phyloP scores from a whole-genome alignment of 2,113 vertebrate genomes.

The Cinclus cinclus region DNA sequence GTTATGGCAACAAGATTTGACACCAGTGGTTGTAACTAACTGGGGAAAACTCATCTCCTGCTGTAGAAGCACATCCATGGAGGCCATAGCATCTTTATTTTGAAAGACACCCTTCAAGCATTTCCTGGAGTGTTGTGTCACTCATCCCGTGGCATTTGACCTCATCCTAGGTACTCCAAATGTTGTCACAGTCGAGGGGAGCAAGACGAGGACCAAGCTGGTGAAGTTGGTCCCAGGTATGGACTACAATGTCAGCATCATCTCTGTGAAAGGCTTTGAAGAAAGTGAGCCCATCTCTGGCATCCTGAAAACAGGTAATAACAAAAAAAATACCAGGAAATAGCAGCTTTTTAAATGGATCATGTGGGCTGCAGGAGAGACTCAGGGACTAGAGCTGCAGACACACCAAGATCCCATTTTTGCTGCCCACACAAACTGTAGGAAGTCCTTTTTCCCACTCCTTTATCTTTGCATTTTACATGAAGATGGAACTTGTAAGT shows the following conservation, averaged over 20 bases:
- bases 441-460: neutral
- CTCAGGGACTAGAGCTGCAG: neutral
- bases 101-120: neutral
- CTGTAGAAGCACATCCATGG: neutral
- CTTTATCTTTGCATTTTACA: neutral
- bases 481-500: neutral
- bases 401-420: neutral
- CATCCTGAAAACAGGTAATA: conserved; percentile 88
- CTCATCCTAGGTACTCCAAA: conserved; percentile 78
- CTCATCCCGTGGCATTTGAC: neutral
- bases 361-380: neutral
- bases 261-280: conserved; percentile 86
- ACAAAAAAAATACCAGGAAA: neutral
- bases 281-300: conserved; percentile 90
- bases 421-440: neutral
- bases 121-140: neutral
- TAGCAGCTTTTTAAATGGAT: neutral
- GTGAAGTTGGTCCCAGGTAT: conserved; percentile 84
- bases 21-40: neutral
- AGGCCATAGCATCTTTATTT: neutral
- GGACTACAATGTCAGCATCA: conserved; percentile 85
- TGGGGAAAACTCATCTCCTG: neutral
- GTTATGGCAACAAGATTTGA: neutral
- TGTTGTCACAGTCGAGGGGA: conserved; percentile 80
- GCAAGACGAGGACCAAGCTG: conserved; percentile 78